A percentile compares a stretch with the other conserved stretches of the same genome.
Conservation (phyloP, 2,797 vertebrate species). For the Botia almorhae region DNA sequence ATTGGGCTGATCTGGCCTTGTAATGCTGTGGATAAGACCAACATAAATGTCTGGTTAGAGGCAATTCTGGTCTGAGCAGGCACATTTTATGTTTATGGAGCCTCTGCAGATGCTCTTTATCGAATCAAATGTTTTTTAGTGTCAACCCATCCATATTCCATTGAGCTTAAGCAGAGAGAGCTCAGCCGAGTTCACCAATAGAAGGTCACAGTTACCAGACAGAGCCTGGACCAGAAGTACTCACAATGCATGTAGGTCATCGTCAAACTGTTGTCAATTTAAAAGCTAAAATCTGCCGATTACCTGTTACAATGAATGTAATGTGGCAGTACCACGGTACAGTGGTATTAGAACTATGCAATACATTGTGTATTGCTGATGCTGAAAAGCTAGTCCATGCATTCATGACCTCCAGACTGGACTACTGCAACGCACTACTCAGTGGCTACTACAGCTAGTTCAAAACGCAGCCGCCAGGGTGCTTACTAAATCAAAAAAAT, state of each 20-base stretch:
- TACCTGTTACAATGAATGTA: no score
- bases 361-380: no score
- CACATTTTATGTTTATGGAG: constrained; percentile 50
- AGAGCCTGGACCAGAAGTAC: not conserved
- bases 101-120: constrained; percentile 55
- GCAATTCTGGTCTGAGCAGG: constrained; percentile 48
- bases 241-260: not conserved
- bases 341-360: no score
- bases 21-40: constrained; percentile 19
- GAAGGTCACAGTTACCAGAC: not conserved
- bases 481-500: no score
- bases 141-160: constrained; percentile 41
- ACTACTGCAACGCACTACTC: no score
- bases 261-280: not conserved
- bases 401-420: no score
- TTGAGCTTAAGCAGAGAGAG: constrained; percentile 46
- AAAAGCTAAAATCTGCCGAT: no score
- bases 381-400: no score
- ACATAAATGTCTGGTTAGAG: constrained; percentile 52
- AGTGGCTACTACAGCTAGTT: no score
- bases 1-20: constrained; percentile 45
- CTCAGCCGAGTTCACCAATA: not conserved
- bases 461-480: no score
- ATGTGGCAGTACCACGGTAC: no score
- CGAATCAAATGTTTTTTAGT: constrained; percentile 57